Evolutionary conservation across 2,888 invertebrate species (phyloP), one percentile per base, ranked within the genome.

Genomic region (Kryphioiulus occultus): DNA sequence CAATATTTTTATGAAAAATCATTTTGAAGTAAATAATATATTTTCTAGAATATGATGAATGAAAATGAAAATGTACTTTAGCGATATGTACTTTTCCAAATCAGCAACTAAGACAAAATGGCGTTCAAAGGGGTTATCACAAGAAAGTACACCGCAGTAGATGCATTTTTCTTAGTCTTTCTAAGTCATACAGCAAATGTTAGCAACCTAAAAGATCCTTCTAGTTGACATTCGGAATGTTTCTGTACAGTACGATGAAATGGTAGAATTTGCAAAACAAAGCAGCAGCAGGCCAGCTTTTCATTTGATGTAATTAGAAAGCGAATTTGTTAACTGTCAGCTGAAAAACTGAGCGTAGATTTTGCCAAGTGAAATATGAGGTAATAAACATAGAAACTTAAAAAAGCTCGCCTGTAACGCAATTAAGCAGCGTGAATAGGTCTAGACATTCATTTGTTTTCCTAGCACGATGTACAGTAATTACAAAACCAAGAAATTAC

Each of bases 391-490:
- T 26, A 26, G 26, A 26, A 68, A 26, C 26, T 68, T 53, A 53
- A 68, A 68, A 68, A 68, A 68, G 26, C n/a, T 68, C 22, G 68
- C 68, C 68, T 68, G 26, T 53, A n/a, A 4, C 10, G 68, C 68
- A 68, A 68, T 68, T 68, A 68, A 68, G n/a, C 68, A 26, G 26
- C 68, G 26, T 10, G 22, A 2, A 68, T 68, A 26, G n/a, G 68
- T 26, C 68, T 68, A 68, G 68, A 68, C 68, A 68, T 68, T 68
- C 68, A 68, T 68, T 68, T 68, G 68, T 68, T 68, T 68, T 68
- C 26, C 7, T 68, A 3, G 68, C 68, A 68, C 68, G 68, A 68
- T 68, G 68, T 68, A n/a, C n/a, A n/a, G n/a, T n/a, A 68, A 68
- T 68, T 26, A 26, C 1, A n/a, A 68, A 68, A 26, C 68, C 68